phyloP scores from a whole-genome alignment of 2,113 vertebrate species.

The Caretta caretta region DNA sequence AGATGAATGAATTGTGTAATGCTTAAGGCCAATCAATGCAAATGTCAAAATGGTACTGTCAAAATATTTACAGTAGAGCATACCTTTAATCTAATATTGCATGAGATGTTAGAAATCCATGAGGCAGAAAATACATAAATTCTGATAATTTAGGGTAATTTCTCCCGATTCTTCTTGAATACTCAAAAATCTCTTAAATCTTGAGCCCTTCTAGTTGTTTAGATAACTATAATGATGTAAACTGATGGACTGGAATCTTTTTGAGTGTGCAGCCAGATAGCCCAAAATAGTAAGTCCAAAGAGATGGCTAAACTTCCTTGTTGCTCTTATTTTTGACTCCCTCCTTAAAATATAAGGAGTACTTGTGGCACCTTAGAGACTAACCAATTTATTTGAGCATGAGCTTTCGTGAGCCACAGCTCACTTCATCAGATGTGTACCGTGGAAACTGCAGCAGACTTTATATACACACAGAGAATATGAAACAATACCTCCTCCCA shows the following conservation, averaged over 20 bases:
- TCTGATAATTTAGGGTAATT: background rate
- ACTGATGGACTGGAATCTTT: background rate
- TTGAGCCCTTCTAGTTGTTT: background rate
- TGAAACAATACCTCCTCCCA: too few species aligned
- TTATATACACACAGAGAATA: too few species aligned
- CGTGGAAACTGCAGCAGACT: too few species aligned
- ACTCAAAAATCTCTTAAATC: background rate
- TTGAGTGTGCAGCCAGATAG: background rate
- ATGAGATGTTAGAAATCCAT: background rate
- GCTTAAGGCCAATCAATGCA: slow-evolving; percentile 1
- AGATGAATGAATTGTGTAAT: background rate
- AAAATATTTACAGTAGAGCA: background rate
- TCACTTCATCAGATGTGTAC: too few species aligned
- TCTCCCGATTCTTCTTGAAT: background rate
- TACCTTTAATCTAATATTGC: background rate
- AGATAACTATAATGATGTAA: background rate
- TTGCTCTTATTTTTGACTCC: background rate
- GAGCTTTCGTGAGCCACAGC: too few species aligned
- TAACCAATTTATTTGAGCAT: too few species aligned
- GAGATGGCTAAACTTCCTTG: background rate
- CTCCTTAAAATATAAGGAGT: background rate
- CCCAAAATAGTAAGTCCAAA: background rate
- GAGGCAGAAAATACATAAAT: background rate
- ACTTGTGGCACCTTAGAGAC: too few species aligned
- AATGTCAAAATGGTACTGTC: background rate